Conservation (phyloP, 2,797 vertebrate genomes). For the Molossus molossus region DNA sequence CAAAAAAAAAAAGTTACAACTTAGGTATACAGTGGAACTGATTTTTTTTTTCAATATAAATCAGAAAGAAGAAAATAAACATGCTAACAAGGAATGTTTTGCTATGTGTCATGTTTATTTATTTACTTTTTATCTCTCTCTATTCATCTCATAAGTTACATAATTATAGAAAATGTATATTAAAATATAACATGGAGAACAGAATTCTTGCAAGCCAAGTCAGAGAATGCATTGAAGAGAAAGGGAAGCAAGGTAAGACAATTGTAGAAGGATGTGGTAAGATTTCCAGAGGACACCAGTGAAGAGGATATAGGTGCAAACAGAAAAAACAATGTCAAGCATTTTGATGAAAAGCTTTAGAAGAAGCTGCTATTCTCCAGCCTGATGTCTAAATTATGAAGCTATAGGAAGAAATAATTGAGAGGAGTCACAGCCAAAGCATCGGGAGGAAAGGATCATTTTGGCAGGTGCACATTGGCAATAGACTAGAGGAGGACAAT, state of each 20-base stretch:
- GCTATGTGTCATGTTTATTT: too few species aligned
- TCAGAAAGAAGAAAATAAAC: background rate
- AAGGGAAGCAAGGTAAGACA: background rate
- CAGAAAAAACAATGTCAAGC: background rate
- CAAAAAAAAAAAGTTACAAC: background rate
- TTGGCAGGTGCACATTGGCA: conserved; percentile 34
- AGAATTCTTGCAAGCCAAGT: background rate
- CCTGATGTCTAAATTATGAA: conserved; percentile 21
- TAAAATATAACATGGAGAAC: background rate
- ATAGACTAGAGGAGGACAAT: background rate
- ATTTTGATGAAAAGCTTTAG: conserved; percentile 2
- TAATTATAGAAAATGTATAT: background rate
- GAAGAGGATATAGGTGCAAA: background rate
- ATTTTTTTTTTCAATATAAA: background rate
- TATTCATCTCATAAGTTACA: background rate
- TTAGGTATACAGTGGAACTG: background rate
- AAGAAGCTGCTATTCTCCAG: background rate
- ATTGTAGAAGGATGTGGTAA: background rate
- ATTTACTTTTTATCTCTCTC: background rate
- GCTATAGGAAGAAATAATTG: background rate
- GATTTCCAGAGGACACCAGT: too few species aligned
- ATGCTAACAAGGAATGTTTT: too few species aligned
- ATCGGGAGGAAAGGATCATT: background rate
- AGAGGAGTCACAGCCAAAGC: background rate
- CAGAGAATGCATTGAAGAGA: background rate